These are phyloP conservation scores for Ips typographus DNA, from an alignment of 1,140 invertebrate species.

Conservation along the genomic window DNA sequence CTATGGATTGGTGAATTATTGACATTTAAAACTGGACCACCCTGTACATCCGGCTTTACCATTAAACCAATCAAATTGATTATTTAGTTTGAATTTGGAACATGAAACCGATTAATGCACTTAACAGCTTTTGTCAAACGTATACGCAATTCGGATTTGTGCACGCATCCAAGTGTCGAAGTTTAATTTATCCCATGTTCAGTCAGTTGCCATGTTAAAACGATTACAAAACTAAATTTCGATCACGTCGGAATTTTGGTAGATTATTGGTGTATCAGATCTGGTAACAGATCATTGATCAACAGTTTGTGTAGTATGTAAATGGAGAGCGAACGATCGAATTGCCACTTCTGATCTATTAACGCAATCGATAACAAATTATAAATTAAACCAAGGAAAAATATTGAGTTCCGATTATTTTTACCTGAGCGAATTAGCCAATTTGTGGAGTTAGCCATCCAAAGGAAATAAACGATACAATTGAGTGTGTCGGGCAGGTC, in stretches of 20 bases:
- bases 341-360: too few relatives aligned
- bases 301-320: not conserved
- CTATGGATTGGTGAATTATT: too few relatives aligned
- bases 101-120: too few relatives aligned
- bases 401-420: constrained; percentile 8
- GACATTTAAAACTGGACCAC: too few relatives aligned
- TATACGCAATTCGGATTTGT: not conserved
- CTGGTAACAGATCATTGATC: constrained; percentile 7
- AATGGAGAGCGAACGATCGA: not conserved
- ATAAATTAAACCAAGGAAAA: not conserved
- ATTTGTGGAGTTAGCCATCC: constrained; percentile 20
- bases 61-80: too few relatives aligned
- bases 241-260: constrained; percentile 3
- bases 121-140: too few relatives aligned
- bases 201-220: constrained; percentile 12
- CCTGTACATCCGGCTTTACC: too few relatives aligned
- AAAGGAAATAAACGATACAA: constrained; percentile 21
- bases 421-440: constrained; percentile 16
- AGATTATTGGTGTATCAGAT: constrained; percentile 3
- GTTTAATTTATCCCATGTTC: constrained; percentile 18
- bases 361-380: too few relatives aligned
- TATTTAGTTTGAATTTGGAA: too few relatives aligned
- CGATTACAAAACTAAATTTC: constrained; percentile 19
- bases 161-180: not conserved
- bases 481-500: constrained; percentile 20